phyloP scores from a whole-genome alignment of 2,113 vertebrate species.

The Syngnathus floridae region DNA sequence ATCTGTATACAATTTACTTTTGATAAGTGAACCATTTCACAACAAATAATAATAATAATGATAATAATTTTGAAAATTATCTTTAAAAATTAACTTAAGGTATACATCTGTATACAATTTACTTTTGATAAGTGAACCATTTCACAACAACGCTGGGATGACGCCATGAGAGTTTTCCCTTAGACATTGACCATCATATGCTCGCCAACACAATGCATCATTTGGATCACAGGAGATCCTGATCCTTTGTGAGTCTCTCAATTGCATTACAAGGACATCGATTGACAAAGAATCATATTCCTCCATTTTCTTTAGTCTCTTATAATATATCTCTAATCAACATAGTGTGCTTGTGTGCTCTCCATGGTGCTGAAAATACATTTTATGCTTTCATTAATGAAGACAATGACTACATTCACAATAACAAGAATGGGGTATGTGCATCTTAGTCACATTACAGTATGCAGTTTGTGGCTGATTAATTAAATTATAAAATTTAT shows the following conservation, averaged over 20 bases:
- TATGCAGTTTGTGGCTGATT: background rate
- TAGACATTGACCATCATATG: background rate
- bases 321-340: background rate
- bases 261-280: background rate
- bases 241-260: background rate
- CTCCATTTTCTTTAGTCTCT: background rate
- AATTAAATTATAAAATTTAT: background rate
- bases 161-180: background rate
- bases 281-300: background rate
- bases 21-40: no score
- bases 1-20: no score
- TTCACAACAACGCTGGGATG: background rate
- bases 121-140: background rate
- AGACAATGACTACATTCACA: background rate
- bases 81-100: no score
- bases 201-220: no score
- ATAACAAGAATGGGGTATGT: background rate
- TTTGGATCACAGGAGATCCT: background rate
- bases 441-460: background rate
- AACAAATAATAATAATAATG: no score
- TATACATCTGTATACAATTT: no score
- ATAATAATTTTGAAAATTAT: no score
- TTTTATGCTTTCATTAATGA: background rate
- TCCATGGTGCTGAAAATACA: slow-evolving; percentile 16
- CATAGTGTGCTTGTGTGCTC: background rate